These are phyloP conservation scores for Lasioglossum malachurum DNA, from an alignment of 2,888 invertebrate genomes.

Conservation along the genomic window DNA sequence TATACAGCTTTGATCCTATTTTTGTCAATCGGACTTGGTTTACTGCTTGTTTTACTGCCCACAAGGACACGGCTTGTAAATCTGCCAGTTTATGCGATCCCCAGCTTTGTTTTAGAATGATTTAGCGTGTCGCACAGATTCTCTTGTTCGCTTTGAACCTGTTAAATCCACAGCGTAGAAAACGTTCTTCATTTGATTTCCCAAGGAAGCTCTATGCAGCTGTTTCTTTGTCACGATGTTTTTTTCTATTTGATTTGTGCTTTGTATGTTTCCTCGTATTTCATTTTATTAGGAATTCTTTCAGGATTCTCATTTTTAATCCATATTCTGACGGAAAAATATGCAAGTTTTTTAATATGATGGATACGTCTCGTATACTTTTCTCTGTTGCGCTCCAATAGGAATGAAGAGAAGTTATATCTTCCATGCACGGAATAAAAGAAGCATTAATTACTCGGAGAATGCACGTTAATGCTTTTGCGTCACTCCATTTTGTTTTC, in stretches of 20 bases:
- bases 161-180: not conserved
- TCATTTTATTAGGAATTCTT: not conserved
- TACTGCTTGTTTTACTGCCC: not conserved
- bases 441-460: not conserved
- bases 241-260: too few species aligned
- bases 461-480: not conserved
- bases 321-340: not conserved
- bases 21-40: not conserved
- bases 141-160: not conserved
- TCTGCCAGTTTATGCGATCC: not conserved
- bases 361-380: not conserved
- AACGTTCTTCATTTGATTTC: not conserved
- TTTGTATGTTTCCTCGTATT: not conserved
- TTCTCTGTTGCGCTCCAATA: not conserved
- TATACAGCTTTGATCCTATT: not conserved
- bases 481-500: not conserved
- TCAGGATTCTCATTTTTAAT: not conserved
- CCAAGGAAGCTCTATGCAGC: not conserved
- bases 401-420: not conserved
- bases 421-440: not conserved
- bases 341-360: not conserved
- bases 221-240: not conserved
- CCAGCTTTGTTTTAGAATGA: not conserved
- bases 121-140: not conserved
- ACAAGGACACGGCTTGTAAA: not conserved